Evolutionary conservation across 2,113 vertebrate genomes (phyloP).

Genomic region (Mus pahari): DNA sequence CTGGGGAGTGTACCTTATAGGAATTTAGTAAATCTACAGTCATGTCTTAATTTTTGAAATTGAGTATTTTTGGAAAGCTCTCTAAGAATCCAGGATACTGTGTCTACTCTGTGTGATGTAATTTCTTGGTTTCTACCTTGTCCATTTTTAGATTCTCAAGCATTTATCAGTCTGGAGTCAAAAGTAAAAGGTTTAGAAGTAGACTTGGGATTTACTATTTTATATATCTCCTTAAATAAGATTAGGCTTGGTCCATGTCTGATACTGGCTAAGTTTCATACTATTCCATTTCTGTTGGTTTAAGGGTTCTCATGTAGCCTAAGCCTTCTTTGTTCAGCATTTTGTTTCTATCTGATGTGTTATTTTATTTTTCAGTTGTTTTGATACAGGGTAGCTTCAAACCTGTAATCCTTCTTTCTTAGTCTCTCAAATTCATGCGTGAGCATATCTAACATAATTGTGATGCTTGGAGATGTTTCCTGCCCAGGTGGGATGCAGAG

Average conservation of each 20-base stretch:
- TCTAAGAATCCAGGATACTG: background rate
- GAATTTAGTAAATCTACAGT: background rate
- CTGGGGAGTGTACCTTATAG: background rate
- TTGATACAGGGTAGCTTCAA: background rate
- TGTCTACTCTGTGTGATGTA: background rate
- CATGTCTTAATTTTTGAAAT: background rate
- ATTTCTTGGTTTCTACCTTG: background rate
- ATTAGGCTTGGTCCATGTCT: background rate
- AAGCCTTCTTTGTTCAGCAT: background rate
- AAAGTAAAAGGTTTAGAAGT: background rate
- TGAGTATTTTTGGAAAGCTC: background rate
- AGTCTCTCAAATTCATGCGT: background rate
- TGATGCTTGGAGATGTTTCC: background rate
- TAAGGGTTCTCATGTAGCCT: background rate
- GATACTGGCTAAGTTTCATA: background rate
- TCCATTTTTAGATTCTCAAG: background rate
- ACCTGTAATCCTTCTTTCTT: background rate
- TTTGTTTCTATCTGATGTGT: background rate
- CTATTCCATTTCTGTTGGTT: background rate
- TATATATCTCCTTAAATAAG: background rate
- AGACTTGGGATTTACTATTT: background rate
- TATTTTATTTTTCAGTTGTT: background rate
- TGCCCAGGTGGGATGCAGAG: too few species aligned
- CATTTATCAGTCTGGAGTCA: background rate
- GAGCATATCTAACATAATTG: background rate